phyloP scores from a whole-genome alignment of 2,888 invertebrate species.

The Tillus elongatus region DNA sequence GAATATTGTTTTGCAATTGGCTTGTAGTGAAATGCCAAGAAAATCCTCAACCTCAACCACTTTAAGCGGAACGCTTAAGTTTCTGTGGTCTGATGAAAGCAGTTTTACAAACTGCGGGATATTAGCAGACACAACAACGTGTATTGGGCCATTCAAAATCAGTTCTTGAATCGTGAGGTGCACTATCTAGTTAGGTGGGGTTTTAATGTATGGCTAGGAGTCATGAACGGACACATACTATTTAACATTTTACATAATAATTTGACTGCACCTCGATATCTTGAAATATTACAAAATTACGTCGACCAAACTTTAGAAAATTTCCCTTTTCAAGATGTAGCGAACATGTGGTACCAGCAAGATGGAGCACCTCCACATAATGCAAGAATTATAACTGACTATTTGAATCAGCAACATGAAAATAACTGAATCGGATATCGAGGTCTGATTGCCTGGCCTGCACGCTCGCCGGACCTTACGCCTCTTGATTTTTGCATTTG shows the following conservation, averaged over 20 bases:
- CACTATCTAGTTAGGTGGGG: slow-evolving; percentile 1
- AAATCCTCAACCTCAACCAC: slow-evolving; percentile 1
- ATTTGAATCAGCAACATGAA: slow-evolving; percentile 2
- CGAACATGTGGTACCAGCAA: slow-evolving; percentile 1
- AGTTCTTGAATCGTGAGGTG: background rate
- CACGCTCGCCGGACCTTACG: slow-evolving; percentile 4
- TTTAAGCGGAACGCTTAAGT: no score
- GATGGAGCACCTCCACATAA: slow-evolving; percentile 4
- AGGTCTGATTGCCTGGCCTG: slow-evolving; percentile 4
- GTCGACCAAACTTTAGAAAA: background rate
- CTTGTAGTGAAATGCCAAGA: background rate
- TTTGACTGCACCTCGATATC: slow-evolving; percentile 4
- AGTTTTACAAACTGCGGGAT: background rate
- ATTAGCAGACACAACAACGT: slow-evolving; percentile 2
- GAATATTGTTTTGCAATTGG: slow-evolving; percentile 3
- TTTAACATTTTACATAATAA: background rate
- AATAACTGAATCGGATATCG: slow-evolving; percentile 2
- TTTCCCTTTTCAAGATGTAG: slow-evolving; percentile 3
- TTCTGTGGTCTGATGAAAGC: slow-evolving; percentile 4
- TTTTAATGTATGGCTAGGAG: slow-evolving; percentile 2
- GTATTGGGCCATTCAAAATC: background rate
- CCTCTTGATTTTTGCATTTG: slow-evolving; percentile 2
- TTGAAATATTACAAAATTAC: slow-evolving; percentile 3
- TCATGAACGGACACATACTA: slow-evolving; percentile 3
- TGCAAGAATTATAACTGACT: slow-evolving; percentile 3